These are phyloP conservation scores for Drosophila tropicalis DNA, from an alignment of 1,140 invertebrate species.

Conservation along the genomic window DNA sequence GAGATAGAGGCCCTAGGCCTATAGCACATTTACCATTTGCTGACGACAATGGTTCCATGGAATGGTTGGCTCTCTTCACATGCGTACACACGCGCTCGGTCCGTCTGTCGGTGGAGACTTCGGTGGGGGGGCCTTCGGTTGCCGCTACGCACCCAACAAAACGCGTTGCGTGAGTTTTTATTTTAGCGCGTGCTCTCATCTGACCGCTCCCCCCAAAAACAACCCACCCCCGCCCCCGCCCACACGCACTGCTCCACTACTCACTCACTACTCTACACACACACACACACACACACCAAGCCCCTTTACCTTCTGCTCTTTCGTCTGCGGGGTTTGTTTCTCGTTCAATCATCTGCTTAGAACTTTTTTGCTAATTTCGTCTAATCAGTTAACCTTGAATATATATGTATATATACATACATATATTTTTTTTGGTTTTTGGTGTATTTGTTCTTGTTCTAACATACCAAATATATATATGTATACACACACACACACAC, in stretches of 20 bases:
- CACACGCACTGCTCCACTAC: constrained; percentile 1
- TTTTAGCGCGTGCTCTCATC: constrained; percentile 74
- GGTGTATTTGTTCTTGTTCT: constrained; percentile 10
- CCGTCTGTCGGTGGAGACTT: neutral
- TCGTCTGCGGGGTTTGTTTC: neutral
- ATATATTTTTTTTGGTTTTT: constrained; percentile 9
- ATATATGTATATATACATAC: constrained; percentile 62
- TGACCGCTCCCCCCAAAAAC: constrained; percentile 9
- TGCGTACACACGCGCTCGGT: constrained; percentile 57
- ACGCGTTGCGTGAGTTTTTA: constrained; percentile 68
- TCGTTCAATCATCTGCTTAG: constrained; percentile 67
- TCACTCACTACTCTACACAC: neutral
- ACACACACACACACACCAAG: neutral
- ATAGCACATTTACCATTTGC: constrained; percentile 15
- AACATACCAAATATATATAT: constrained; percentile 7
- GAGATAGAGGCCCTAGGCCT: no score
- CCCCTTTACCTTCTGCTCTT: neutral
- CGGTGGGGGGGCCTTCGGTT: neutral
- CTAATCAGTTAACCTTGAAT: constrained; percentile 81
- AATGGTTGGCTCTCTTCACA: constrained; percentile 37
- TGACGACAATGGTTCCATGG: constrained; percentile 53
- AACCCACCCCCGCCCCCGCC: neutral
- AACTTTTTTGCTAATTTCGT: constrained; percentile 78
- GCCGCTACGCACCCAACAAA: constrained; percentile 41
- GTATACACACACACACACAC: neutral